A percentile compares a stretch with the other conserved stretches of the same genome.
These are phyloP conservation scores for Ivindomyrus marchei DNA, from an alignment of 2,113 vertebrate species.

Conservation along the genomic window DNA sequence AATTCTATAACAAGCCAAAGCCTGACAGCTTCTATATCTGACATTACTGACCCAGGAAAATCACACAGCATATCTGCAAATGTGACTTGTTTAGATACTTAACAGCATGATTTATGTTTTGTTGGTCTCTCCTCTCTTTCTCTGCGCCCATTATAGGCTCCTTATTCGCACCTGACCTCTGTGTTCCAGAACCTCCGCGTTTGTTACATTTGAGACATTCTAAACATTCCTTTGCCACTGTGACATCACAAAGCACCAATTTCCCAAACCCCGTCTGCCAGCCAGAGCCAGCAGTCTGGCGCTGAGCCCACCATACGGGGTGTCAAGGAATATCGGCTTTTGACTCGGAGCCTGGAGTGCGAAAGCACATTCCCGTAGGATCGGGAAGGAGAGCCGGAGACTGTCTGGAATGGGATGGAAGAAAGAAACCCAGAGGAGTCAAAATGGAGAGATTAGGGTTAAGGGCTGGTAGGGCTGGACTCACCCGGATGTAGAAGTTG, in stretches of 20 bases:
- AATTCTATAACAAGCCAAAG: not conserved
- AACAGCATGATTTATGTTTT: not conserved
- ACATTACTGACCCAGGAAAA: not conserved
- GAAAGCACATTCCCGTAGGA: not conserved
- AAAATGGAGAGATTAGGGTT: not conserved
- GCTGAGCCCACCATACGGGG: not conserved
- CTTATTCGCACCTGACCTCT: not conserved
- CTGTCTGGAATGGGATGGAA: not conserved
- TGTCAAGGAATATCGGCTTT: not conserved
- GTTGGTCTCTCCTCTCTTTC: not conserved
- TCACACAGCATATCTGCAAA: not conserved
- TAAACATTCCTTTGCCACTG: not conserved
- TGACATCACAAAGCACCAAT: not conserved
- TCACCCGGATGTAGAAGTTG: conserved; percentile 86
- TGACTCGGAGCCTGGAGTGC: not conserved
- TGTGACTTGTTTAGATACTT: not conserved
- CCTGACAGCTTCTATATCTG: not conserved
- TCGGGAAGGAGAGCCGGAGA: too few relatives aligned
- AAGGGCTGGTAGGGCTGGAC: conserved; percentile 19
- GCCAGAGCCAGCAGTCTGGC: not conserved
- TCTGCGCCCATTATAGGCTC: not conserved
- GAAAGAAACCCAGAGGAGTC: not conserved
- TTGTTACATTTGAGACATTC: not conserved
- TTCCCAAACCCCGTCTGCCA: not conserved
- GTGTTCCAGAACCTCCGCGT: not conserved